Percentiles rank a stretch among this genome's conserved stretches.
Conservation (phyloP, 2,113 vertebrate genomes). For the Pterocles orientalis region DNA sequence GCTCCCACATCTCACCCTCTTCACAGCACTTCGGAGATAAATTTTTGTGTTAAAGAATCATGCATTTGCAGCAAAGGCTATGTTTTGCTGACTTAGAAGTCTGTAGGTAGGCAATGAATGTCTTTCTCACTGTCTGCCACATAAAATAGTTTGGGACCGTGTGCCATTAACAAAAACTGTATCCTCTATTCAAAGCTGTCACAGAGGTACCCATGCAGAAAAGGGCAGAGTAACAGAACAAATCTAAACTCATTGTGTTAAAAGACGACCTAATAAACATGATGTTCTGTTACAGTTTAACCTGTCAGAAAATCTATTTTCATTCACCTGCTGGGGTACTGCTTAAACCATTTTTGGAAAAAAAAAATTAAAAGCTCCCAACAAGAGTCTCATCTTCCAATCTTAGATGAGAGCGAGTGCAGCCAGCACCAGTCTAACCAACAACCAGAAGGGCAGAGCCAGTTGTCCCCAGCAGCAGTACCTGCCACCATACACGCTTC, state of each 20-base stretch:
- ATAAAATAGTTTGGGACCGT: background rate
- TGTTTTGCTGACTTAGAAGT: background rate
- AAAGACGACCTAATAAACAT: background rate
- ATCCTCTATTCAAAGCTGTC: background rate
- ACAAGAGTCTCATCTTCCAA: background rate
- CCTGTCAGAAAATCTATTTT: background rate
- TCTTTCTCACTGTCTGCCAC: background rate
- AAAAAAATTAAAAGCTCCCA: background rate
- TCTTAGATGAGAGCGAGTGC: background rate
- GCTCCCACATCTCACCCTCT: background rate
- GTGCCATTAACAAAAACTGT: background rate
- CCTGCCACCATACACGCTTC: accelerated
- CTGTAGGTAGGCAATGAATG: background rate
- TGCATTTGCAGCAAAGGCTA: background rate
- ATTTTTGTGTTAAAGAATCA: background rate
- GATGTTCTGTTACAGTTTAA: background rate
- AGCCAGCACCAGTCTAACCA: background rate
- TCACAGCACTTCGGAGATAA: background rate
- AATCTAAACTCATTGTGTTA: background rate
- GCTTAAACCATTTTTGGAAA: background rate
- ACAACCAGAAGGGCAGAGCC: background rate
- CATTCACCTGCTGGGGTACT: background rate
- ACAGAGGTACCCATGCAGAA: background rate
- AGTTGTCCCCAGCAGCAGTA: background rate
- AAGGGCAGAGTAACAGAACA: background rate